phyloP scores from a whole-genome alignment of 2,113 vertebrate species.

The Rhinoptilus africanus region DNA sequence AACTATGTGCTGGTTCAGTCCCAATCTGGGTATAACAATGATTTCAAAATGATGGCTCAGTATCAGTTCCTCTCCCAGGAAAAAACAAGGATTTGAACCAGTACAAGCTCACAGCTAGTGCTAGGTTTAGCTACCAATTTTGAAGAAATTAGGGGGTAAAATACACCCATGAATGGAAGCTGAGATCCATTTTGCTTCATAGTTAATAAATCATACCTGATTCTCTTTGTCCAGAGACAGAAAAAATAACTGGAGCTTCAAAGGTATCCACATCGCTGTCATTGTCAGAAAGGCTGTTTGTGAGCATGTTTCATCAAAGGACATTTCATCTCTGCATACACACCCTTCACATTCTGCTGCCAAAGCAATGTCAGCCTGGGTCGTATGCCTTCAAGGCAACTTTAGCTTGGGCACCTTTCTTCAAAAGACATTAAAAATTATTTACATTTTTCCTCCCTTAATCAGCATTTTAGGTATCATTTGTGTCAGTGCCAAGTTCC shows the following conservation, averaged over 20 bases:
- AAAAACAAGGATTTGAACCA: neutral
- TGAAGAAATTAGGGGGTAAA: neutral
- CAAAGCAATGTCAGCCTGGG: conserved; percentile 34
- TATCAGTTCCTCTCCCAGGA: neutral
- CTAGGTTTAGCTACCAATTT: neutral
- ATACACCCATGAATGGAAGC: neutral
- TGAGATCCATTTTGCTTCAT: neutral
- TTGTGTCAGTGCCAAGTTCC: conserved; percentile 21
- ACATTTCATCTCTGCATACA: conserved; percentile 33
- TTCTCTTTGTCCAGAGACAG: conserved; percentile 8
- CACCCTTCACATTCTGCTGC: conserved; percentile 22
- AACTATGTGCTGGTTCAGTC: neutral
- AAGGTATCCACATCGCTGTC: neutral
- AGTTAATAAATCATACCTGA: neutral
- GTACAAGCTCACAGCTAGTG: neutral
- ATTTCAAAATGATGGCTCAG: neutral
- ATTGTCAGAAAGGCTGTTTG: conserved; percentile 7
- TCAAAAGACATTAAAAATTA: conserved; percentile 28
- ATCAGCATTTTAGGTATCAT: conserved; percentile 33
- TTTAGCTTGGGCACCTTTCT: conserved; percentile 40
- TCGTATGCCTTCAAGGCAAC: conserved; percentile 24
- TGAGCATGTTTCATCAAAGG: neutral
- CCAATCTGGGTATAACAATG: neutral
- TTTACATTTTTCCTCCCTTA: conserved; percentile 47
- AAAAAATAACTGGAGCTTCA: conserved; percentile 8